phyloP scores from a whole-genome alignment of 2,113 vertebrate species.

The Microcebus griseorufus region DNA sequence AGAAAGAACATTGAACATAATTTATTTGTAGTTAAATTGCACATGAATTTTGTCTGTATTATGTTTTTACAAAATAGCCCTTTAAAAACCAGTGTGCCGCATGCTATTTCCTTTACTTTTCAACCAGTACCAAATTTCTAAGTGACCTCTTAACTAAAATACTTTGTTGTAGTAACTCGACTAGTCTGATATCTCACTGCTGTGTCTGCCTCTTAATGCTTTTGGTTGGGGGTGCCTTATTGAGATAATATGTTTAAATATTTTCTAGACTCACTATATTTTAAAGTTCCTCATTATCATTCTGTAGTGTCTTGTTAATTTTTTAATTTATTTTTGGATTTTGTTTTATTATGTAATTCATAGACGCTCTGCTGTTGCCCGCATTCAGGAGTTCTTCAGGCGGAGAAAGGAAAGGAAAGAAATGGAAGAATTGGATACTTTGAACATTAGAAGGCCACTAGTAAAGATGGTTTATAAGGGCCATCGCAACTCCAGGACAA shows the following conservation, averaged over 20 bases:
- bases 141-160: slow-evolving; percentile 65
- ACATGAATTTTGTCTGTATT: slow-evolving; percentile 72
- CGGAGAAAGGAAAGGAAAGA: slow-evolving; percentile 97
- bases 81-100: slow-evolving; percentile 76
- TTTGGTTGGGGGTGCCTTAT: slow-evolving; percentile 59
- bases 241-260: slow-evolving; percentile 60
- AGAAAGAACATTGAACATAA: neutral
- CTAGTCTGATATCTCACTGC: slow-evolving; percentile 52
- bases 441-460: slow-evolving; percentile 94
- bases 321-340: slow-evolving; percentile 71
- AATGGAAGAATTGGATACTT: slow-evolving; percentile 96
- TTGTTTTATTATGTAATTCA: slow-evolving; percentile 57
- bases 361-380: slow-evolving; percentile 96
- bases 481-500: slow-evolving; percentile 98
- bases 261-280: neutral
- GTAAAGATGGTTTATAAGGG: slow-evolving; percentile 99
- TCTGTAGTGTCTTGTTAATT: neutral
- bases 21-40: slow-evolving; percentile 54
- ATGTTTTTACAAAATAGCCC: slow-evolving; percentile 61
- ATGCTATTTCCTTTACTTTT: slow-evolving; percentile 76
- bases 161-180: slow-evolving; percentile 64
- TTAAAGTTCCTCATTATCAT: neutral
- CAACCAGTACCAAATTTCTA: slow-evolving; percentile 58
- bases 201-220: slow-evolving; percentile 70
- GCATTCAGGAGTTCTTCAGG: slow-evolving; percentile 98